These are phyloP conservation scores for Calyptomena viridis DNA, from an alignment of 2,113 vertebrate species.

Conservation along the genomic window DNA sequence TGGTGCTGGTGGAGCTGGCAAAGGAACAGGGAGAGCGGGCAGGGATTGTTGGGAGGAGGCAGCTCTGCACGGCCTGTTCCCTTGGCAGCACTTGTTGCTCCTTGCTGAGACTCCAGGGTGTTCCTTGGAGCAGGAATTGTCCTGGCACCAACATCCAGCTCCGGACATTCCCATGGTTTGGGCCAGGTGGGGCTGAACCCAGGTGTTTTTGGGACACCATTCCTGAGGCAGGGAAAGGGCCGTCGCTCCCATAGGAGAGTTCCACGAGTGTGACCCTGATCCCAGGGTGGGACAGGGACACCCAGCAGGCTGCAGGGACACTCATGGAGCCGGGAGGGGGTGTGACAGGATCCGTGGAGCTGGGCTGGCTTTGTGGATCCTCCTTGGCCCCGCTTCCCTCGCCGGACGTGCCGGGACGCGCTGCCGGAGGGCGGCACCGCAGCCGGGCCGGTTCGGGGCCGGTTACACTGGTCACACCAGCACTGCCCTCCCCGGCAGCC, in stretches of 20 bases:
- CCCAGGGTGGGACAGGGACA: neutral
- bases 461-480: neutral
- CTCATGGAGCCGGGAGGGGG: neutral
- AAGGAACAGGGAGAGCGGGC: neutral
- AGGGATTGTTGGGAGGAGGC: neutral
- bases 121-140: neutral
- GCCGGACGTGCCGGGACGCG: neutral
- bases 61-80: neutral
- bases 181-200: accelerated
- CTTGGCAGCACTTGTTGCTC: neutral
- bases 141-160: neutral
- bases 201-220: accelerated
- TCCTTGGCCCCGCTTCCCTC: neutral
- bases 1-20: accelerated
- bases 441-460: neutral
- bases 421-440: accelerated
- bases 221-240: neutral
- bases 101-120: neutral
- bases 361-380: neutral
- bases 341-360: accelerated
- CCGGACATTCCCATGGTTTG: accelerated
- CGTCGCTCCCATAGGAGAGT: accelerated
- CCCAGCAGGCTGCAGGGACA: neutral
- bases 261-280: neutral
- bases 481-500: neutral